Evolutionary conservation across 2,113 vertebrate genomes (phyloP), one percentile per base, ranked within the genome.

Genomic region (Apodemus speciosus): DNA sequence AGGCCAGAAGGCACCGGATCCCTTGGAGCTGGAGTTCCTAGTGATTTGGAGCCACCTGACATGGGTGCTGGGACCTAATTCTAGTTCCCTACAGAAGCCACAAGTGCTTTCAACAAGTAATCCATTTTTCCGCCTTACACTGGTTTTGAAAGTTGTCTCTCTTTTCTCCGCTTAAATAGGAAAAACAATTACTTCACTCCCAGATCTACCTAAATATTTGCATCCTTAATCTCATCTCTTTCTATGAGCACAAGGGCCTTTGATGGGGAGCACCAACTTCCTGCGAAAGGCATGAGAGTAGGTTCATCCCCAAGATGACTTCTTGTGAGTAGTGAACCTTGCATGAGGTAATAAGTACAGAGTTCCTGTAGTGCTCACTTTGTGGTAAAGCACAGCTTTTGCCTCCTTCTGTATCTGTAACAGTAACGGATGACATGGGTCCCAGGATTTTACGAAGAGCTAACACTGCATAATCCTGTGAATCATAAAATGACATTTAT

Each of bases 401-500:
- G n/a, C 89, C 85, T 88, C 35, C n/a, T 85, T 51, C 16, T 2
- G 0, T 66, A 3, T 85, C 66, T 90, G 35, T 71, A 72, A 84
- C 60, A 32, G 14, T 6, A 23, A 49, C 38, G 38, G 46, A n/a
- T 15, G 88, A 0, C 27, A 5, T 58, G 51, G 51, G 81, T 90
- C 38, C 46, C n/a, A 60, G 43, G 43, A 77, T 86, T 85, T 35
- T 13, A 49, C 64, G 73, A 62, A 38, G 40, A 71, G 40, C 25
- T 89, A 30, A 66, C 6, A 68, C 60, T 93, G 76, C 84, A n/a
- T 77, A 72, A 83, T 90, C 58, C 53, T 71, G 21, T 92, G 73
- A 85, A 75, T 93, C 85, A 92, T 72, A 71, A 32, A 9, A 83
- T 83, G 49, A 73, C 72, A 38, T 91, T 90, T 56, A 71, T 93